Base-by-base conservation (phyloP, 2,113 vertebrate genomes). In the Aspidoscelis tigris region DNA sequence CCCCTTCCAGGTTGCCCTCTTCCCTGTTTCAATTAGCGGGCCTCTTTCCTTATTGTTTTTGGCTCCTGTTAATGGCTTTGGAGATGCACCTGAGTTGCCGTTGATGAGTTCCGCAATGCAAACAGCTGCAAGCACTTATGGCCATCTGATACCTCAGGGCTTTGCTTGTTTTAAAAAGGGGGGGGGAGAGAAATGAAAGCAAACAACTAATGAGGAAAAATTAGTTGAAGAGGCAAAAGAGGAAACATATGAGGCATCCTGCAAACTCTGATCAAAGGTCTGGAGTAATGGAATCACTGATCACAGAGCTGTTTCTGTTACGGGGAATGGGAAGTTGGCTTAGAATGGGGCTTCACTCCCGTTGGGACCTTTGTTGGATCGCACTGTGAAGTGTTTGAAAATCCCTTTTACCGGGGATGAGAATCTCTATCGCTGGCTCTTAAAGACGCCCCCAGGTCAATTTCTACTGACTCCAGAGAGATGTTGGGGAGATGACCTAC, bases 41-140 rank as follows among this genome's bases (percentile, higher is more conserved):
- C 70, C 3, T 22, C 0, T 78, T 78, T 47, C 68, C 41, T 71
- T 71, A 64, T 72, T 78, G 76, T 72, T 84, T 78, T 47, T 16
- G 22, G 55, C 68, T 61, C 53, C 8, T 71, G 16, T 61, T 72
- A 41, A 84, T 72, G 6, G 53, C 76, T 84, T 72, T 22, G n/a
- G 76, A 84, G 83, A 78, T 39, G 68, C 61, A 18, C 68, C 83
- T 84, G 78, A 84, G 78, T 78, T 78, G 83, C 72, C 41, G 16
- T 78, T 84, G 83, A 84, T 84, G 83, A 78, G 76, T 72, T 78
- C 78, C 78, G 72, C 68, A 72, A 24, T 21, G 2, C 33, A 84
- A 84, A 84, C 83, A 84, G 83, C 83, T 84, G 83, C 83, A 84
- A 84, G 50, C 53, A 78, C 83, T 78, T 78, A 84, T 7, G 74